These are phyloP conservation scores for Platycercus adscitus DNA, from an alignment of 2,113 vertebrate species.

Conservation along the genomic window DNA sequence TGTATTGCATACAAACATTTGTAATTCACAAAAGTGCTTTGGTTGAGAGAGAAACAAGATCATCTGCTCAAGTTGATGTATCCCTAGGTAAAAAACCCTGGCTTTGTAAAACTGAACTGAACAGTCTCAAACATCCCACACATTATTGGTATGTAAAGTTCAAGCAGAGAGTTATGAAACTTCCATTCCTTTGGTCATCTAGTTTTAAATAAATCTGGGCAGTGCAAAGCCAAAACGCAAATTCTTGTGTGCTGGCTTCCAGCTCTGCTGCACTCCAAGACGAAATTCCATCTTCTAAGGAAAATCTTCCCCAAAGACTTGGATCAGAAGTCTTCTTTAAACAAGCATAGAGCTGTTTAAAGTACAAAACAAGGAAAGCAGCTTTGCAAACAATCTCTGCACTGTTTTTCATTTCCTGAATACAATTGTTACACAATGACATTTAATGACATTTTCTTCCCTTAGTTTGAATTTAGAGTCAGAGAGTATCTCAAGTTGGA, in stretches of 20 bases:
- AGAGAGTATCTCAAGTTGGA: neutral
- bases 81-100: neutral
- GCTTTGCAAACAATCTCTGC: neutral
- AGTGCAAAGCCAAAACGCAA: neutral
- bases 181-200: neutral
- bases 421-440: neutral
- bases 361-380: neutral
- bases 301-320: neutral
- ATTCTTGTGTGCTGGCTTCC: neutral
- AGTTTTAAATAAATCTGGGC: neutral
- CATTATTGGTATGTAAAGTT: neutral
- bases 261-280: neutral
- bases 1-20: neutral
- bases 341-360: neutral
- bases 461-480: neutral
- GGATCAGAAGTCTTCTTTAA: neutral
- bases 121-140: neutral
- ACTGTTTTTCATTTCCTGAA: neutral
- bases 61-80: neutral
- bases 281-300: neutral
- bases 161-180: neutral
- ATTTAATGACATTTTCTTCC: neutral
- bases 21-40: neutral
- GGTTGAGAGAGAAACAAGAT: neutral
- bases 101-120: neutral